Evolutionary conservation across 2,113 vertebrate genomes (phyloP).

Genomic region (Sander lucioperca): DNA sequence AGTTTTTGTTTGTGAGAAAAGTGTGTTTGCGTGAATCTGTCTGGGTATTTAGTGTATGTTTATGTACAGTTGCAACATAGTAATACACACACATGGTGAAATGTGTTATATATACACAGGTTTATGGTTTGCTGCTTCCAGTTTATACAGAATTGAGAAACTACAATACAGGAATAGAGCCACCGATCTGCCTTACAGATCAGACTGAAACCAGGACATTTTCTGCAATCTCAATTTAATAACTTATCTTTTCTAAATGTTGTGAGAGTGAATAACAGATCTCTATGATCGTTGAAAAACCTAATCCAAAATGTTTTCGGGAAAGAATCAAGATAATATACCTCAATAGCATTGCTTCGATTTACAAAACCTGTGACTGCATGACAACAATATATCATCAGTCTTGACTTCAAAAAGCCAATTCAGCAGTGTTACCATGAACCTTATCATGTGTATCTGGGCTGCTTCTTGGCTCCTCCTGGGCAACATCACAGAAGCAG

Average conservation of each 20-base stretch:
- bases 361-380: slow-evolving; percentile 42
- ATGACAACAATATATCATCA: slow-evolving; percentile 54
- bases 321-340: slow-evolving; percentile 45
- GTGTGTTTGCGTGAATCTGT: slow-evolving; percentile 55
- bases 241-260: slow-evolving; percentile 19
- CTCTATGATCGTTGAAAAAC: slow-evolving; percentile 18
- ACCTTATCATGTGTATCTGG: slow-evolving; percentile 30
- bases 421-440: slow-evolving; percentile 40
- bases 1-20: slow-evolving; percentile 66
- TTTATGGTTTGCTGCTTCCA: slow-evolving; percentile 47
- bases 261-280: slow-evolving; percentile 6
- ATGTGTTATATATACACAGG: slow-evolving; percentile 40
- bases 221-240: neutral
- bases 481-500: slow-evolving; percentile 65
- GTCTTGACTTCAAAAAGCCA: slow-evolving; percentile 57
- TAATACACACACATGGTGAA: slow-evolving; percentile 29
- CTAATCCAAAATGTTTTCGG: neutral
- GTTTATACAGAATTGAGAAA: slow-evolving; percentile 48
- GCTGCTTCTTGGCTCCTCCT: slow-evolving; percentile 37
- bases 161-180: slow-evolving; percentile 18
- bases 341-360: slow-evolving; percentile 35
- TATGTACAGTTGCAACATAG: slow-evolving; percentile 53
- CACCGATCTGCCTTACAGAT: neutral
- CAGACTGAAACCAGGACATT: slow-evolving; percentile 21
- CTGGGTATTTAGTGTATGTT: slow-evolving; percentile 48